Conservation (phyloP, 2,113 vertebrate species). For the Trachemys scripta region DNA sequence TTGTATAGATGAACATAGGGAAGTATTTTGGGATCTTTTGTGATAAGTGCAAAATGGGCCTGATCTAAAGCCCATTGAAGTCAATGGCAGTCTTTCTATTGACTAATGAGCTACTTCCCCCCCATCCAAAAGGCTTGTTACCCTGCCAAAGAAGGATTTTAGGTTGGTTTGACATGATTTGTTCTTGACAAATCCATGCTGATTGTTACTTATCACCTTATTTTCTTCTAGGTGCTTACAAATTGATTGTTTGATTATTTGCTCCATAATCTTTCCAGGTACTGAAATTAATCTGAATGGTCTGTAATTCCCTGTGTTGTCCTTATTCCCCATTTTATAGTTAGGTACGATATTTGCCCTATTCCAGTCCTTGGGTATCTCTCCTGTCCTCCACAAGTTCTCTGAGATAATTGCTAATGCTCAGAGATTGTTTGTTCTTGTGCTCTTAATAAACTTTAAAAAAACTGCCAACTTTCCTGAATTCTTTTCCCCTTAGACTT, state of each 20-base stretch:
- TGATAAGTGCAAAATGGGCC: background rate
- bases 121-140: background rate
- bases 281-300: background rate
- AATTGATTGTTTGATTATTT: too few species aligned
- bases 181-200: background rate
- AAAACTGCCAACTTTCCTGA: too few species aligned
- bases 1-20: background rate
- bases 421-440: too few species aligned
- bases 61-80: background rate
- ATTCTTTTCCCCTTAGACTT: too few species aligned
- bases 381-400: too few species aligned
- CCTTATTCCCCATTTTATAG: too few species aligned
- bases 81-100: background rate
- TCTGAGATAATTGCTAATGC: too few species aligned
- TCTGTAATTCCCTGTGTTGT: too few species aligned
- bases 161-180: background rate
- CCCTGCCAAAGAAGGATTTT: background rate
- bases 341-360: too few species aligned
- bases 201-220: background rate
- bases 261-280: background rate
- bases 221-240: background rate
- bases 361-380: background rate
- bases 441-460: too few species aligned
- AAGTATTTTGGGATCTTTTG: background rate
- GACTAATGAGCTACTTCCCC: background rate